Evolutionary conservation across 2,113 vertebrate genomes (phyloP), one percentile per base, ranked within the genome.

Genomic region (Platycercus adscitus): DNA sequence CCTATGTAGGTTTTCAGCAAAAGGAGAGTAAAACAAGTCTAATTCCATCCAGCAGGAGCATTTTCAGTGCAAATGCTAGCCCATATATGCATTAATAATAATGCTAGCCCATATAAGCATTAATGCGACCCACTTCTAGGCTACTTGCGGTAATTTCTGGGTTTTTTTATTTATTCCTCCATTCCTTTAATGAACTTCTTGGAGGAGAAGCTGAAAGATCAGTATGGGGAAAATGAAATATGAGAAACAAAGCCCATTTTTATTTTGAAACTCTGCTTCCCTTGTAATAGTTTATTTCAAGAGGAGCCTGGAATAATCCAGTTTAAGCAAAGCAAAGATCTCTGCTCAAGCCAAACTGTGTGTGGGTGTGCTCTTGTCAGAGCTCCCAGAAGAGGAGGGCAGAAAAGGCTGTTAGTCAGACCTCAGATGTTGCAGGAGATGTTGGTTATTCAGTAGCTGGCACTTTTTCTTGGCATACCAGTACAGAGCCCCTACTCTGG

Each of bases 221-320:
- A 79, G 29, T 76, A 76, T 29, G 43, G 56, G 69, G 72, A 88
- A 88, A 88, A 90, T 90, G 33, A 86, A 96, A 78, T 81, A 79
- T 0, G 28, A 84, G 93, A 93, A 95, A 86, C 56, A 83, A 91
- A 91, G 61, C 44, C 8, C 61, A 37, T 88, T 96, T 95, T 96
- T 92, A 92, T 93, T 96, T 95, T 93, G 78, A 93, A 37, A 75
- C 47, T 93, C 16, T 95, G 39, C 29, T 94, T 90, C 39, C 44
- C 86, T 88, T 90, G 55, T 89, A 93, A 95, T 94, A 84, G 80
- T 81, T 94, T 94, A 84, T 96, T 95, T 96, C 93, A 94, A 95
- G 86, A 96, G 80, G 44, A 92, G 83, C 88, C 91, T 92, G 91
- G 86, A 94, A 93, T 91, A 93, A 96, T 96, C 93, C 96, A 94